Evolutionary conservation across 2,797 vertebrate genomes (phyloP).

Genomic region (Acipenser ruthenus): DNA sequence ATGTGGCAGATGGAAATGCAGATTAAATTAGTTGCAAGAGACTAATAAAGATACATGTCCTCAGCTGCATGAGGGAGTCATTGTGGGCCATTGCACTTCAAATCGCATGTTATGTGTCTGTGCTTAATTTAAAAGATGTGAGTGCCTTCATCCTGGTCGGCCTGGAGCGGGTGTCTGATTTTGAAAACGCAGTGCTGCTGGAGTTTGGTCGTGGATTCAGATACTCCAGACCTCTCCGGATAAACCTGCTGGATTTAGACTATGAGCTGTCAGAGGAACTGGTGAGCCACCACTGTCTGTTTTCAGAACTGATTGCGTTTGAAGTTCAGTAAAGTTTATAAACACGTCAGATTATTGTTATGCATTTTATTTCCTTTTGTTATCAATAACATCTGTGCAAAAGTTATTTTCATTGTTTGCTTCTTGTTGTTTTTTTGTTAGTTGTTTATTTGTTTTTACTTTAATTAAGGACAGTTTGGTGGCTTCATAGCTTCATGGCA

Average conservation of each 20-base stretch:
- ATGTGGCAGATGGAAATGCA: too few species aligned
- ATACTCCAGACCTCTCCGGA: constrained; percentile 74
- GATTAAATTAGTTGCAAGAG: too few species aligned
- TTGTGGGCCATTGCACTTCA: too few species aligned
- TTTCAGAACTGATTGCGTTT: background rate
- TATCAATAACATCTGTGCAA: too few species aligned
- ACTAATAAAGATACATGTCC: too few species aligned
- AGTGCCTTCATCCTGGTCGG: constrained; percentile 79
- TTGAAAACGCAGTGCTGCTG: constrained; percentile 68
- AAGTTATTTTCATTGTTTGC: too few species aligned
- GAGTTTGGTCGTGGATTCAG: constrained; percentile 91
- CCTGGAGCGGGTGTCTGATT: constrained; percentile 62
- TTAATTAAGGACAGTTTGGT: too few species aligned
- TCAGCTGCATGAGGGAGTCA: too few species aligned
- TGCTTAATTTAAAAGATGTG: constrained; percentile 54
- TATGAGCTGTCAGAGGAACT: constrained; percentile 87
- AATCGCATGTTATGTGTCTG: background rate
- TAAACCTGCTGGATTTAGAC: constrained; percentile 84
- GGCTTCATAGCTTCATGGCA: too few species aligned
- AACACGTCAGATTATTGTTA: background rate
- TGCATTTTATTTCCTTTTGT: too few species aligned
- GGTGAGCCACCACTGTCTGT: constrained; percentile 55
- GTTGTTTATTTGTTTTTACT: too few species aligned
- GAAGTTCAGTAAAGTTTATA: background rate
- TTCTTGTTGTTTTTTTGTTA: too few species aligned